Percentiles rank a stretch among this genome's conserved stretches.
These are phyloP conservation scores for Neostethus bicornis DNA, from an alignment of 2,797 vertebrate species.

Conservation along the genomic window DNA sequence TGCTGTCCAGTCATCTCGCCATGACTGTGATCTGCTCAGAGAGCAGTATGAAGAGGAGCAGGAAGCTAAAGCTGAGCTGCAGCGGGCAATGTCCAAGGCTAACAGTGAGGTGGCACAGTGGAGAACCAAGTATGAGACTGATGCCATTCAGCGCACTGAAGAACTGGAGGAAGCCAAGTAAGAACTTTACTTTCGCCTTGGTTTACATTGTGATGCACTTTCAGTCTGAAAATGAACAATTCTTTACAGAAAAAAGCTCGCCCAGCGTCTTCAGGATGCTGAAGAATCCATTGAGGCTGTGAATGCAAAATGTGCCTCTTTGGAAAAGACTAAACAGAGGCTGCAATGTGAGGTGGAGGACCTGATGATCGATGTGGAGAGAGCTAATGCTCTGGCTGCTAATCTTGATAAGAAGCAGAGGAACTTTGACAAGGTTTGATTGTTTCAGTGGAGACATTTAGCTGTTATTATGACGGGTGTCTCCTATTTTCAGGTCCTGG, in stretches of 20 bases:
- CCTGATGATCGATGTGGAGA: slow-evolving; percentile 86
- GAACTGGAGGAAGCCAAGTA: slow-evolving; percentile 86
- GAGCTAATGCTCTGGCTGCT: slow-evolving; percentile 81
- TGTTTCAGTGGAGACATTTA: no score
- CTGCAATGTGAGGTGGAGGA: slow-evolving; percentile 87
- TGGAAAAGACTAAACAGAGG: slow-evolving; percentile 85
- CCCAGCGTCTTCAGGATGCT: slow-evolving; percentile 85
- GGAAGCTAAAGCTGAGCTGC: slow-evolving; percentile 84
- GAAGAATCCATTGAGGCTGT: slow-evolving; percentile 86
- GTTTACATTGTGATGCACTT: slow-evolving; percentile 10
- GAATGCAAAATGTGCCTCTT: slow-evolving; percentile 86
- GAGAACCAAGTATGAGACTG: slow-evolving; percentile 86
- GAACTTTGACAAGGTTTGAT: slow-evolving; percentile 74
- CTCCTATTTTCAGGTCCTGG: slow-evolving; percentile 71
- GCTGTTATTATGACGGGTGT: no score
- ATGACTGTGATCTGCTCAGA: slow-evolving; percentile 84
- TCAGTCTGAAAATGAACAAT: slow-evolving; percentile 28
- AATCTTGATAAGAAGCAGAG: slow-evolving; percentile 78
- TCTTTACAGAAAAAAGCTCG: slow-evolving; percentile 84
- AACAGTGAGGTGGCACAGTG: slow-evolving; percentile 87
- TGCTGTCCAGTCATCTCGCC: slow-evolving; percentile 79
- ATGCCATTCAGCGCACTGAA: slow-evolving; percentile 85
- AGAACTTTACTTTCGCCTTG: slow-evolving; percentile 5
- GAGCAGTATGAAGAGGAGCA: slow-evolving; percentile 85
- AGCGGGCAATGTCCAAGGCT: slow-evolving; percentile 83